Base-by-base conservation (phyloP, 2,888 invertebrate species). In the Apamea sordens region DNA sequence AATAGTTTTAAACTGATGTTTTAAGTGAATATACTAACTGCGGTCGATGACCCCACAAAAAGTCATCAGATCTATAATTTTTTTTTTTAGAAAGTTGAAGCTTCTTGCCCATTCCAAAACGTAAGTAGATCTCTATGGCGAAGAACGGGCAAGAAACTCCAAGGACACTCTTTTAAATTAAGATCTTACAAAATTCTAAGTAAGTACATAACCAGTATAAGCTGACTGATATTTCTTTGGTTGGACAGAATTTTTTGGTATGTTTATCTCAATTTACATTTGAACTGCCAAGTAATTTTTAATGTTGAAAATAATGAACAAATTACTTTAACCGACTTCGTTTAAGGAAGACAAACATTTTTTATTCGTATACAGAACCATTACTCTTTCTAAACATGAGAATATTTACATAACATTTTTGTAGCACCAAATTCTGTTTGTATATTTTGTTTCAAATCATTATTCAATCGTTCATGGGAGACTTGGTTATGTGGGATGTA, bases 401-500 rank as follows among this genome's bases (percentile, higher is more conserved):
- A 72, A 73, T 76, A 44, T 69, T 76, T 44, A 72, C 56, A 11
- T 61, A 74, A 74, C 41, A 61, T 78, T 74, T 84, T 83, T 80
- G 59, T 73, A 61, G 75, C 61, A 79, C n/a, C 21, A 78, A 79
- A 77, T 86, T 87, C 78, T 92, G 87, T 92, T 93, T 92, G 90
- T 90, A 89, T 92, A 89, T 91, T 89, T 89, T 88, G 89, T 89
- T 86, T 83, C 91, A 92, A 93, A 94, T 92, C 93, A 92, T 94
- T 93, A 93, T 93, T 93, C 90, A 91, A 94, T 95, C 94, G 93
- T 89, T 94, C 90, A 94, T 92, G 95, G 94, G 94, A 94, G 94
- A 94, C 80, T 91, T 82, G 87, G 59, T 86, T 77, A 92, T 95
- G 94, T 95, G 95, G 94, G 94, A 94, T 89, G 89, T 86, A 74